A percentile compares a stretch with the other conserved stretches of the same genome.
These are phyloP conservation scores for Thomomys bottae DNA, from an alignment of 2,113 vertebrate genomes.

Conservation along the genomic window DNA sequence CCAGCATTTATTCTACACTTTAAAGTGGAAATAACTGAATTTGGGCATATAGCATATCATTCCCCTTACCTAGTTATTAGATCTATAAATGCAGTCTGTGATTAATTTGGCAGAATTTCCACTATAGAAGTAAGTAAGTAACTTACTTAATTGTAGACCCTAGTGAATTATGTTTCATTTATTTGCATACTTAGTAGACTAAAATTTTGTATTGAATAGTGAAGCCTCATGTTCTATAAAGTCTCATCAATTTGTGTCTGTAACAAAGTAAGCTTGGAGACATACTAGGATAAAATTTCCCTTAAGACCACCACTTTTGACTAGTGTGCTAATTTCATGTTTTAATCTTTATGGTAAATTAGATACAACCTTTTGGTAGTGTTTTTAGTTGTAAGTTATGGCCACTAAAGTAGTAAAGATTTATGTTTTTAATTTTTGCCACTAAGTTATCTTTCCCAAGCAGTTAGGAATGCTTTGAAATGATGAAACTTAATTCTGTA, in stretches of 20 bases:
- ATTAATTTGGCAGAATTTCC: slow-evolving; percentile 18
- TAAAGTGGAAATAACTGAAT: background rate
- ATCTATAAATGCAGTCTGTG: background rate
- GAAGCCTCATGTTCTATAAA: slow-evolving; percentile 10
- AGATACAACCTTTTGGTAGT: background rate
- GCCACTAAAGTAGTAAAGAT: slow-evolving; percentile 45
- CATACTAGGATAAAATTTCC: background rate
- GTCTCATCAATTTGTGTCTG: slow-evolving; percentile 15
- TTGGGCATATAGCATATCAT: background rate
- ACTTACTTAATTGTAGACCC: slow-evolving; percentile 27
- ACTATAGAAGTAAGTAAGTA: background rate
- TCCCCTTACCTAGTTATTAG: background rate
- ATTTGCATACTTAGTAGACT: slow-evolving; percentile 7
- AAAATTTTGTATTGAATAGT: slow-evolving; percentile 47
- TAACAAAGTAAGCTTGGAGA: slow-evolving; percentile 46
- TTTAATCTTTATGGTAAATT: slow-evolving; percentile 5
- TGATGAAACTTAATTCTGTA: background rate
- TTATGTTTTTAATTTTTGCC: slow-evolving; percentile 14
- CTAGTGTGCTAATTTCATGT: background rate
- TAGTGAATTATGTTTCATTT: slow-evolving; percentile 28
- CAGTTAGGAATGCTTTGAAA: slow-evolving; percentile 3
- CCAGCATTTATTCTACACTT: background rate
- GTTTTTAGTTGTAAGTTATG: slow-evolving; percentile 47
- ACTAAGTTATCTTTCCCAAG: slow-evolving; percentile 1
- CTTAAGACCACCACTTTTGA: background rate